Conservation (phyloP, 2,888 invertebrate genomes). For the Drosophila mulleri region DNA sequence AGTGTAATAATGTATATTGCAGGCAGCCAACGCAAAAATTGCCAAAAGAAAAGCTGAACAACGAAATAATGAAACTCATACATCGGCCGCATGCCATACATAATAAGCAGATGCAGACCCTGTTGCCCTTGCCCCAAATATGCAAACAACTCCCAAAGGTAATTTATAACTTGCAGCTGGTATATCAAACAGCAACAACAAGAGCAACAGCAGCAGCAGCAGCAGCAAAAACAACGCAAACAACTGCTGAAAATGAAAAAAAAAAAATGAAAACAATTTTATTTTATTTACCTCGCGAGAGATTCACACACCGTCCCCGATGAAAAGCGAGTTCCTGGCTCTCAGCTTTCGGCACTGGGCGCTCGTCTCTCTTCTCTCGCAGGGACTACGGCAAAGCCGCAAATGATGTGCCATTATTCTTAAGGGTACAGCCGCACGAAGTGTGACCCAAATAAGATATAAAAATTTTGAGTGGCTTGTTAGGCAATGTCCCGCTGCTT, state of each 20-base stretch:
- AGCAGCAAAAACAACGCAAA: conserved; percentile 11
- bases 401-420: conserved; percentile 83
- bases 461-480: conserved; percentile 73
- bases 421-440: conserved; percentile 76
- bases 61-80: conserved; percentile 26
- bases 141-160: conserved; percentile 71
- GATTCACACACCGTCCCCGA: conserved; percentile 52
- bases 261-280: conserved; percentile 76
- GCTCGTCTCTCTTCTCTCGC: conserved; percentile 16
- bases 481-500: conserved; percentile 59
- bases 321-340: conserved; percentile 30
- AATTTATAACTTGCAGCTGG: conserved; percentile 65
- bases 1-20: conserved; percentile 59
- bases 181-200: conserved; percentile 33
- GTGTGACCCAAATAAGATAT: conserved; percentile 81
- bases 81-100: conserved; percentile 19
- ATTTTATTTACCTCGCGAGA: conserved; percentile 82
- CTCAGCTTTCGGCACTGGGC: conserved; percentile 15
- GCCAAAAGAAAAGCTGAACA: neutral
- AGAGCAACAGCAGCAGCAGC: conserved; percentile 6
- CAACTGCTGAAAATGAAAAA: conserved; percentile 40
- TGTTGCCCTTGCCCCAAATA: conserved; percentile 21
- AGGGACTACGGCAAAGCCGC: conserved; percentile 64
- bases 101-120: conserved; percentile 38
- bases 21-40: conserved; percentile 22